Conservation (phyloP, 2,888 invertebrate species). For the Neoaliturus tenellus region DNA sequence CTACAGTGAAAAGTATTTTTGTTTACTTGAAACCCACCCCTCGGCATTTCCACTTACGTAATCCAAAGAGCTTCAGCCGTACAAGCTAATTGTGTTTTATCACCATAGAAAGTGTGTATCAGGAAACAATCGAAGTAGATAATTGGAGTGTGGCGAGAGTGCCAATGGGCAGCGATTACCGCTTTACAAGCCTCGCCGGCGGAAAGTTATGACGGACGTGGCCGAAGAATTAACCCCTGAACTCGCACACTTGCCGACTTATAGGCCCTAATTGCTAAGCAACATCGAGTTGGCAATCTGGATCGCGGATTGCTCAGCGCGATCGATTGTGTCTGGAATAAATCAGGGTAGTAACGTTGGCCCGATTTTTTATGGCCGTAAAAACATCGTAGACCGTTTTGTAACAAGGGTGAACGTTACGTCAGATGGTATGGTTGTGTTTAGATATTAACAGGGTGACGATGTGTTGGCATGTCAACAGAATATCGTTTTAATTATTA, state of each 20-base stretch:
- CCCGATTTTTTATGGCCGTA: not conserved
- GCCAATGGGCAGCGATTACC: constrained; percentile 42
- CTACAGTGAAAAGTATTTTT: too few relatives aligned
- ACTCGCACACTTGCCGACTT: constrained; percentile 32
- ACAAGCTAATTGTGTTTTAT: not conserved
- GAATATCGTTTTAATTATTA: too few relatives aligned
- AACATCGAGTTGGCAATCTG: not conserved
- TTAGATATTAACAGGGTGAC: too few relatives aligned
- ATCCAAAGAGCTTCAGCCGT: not conserved
- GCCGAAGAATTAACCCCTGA: constrained; percentile 42
- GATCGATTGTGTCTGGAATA: not conserved
- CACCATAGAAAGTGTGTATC: constrained; percentile 30
- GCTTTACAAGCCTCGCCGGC: constrained; percentile 6
- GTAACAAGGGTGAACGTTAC: not conserved
- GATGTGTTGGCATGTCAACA: too few relatives aligned
- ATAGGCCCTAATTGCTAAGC: constrained; percentile 27
- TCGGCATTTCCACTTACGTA: not conserved
- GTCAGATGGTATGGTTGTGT: too few relatives aligned
- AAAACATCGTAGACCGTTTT: too few relatives aligned
- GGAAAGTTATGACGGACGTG: constrained; percentile 51
- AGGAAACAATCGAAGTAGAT: constrained; percentile 17
- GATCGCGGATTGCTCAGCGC: not conserved
- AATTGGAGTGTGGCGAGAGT: constrained; percentile 45
- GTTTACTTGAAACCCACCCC: too few relatives aligned
- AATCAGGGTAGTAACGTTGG: not conserved